These are phyloP conservation scores for Xanthorhoe spadicearia DNA, from an alignment of 2,888 invertebrate species.

Conservation along the genomic window DNA sequence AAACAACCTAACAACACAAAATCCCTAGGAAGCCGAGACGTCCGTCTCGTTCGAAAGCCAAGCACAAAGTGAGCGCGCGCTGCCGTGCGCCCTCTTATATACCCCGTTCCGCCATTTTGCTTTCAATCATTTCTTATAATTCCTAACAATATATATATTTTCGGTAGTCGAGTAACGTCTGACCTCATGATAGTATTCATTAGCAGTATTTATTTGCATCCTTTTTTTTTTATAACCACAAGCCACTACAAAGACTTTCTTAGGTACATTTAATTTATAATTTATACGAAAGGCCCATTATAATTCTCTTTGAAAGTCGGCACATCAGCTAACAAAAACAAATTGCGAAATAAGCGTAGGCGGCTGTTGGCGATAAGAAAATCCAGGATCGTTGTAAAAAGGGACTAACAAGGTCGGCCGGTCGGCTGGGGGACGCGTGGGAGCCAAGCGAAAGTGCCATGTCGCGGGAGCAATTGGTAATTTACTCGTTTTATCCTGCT, in stretches of 20 bases:
- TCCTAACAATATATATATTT: too few species aligned
- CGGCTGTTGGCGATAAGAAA: conserved; percentile 47
- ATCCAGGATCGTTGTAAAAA: conserved; percentile 52
- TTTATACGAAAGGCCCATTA: neutral
- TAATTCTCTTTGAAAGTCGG: conserved; percentile 13
- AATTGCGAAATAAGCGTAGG: conserved; percentile 50
- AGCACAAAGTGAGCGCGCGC: too few species aligned
- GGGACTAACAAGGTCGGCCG: conserved; percentile 39
- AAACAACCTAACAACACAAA: too few species aligned
- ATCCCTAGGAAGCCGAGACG: too few species aligned
- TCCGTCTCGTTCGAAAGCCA: too few species aligned
- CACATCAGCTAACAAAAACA: conserved; percentile 35
- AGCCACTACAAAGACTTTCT: neutral
- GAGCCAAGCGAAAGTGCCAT: conserved; percentile 43
- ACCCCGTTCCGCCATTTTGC: too few species aligned
- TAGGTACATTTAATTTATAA: neutral
- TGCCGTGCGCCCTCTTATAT: too few species aligned
- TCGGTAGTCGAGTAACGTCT: neutral
- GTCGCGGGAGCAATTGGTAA: conserved; percentile 50
- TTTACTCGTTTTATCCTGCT: conserved; percentile 46
- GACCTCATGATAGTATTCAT: neutral
- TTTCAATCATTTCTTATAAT: too few species aligned
- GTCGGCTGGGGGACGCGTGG: conserved; percentile 41
- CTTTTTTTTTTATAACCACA: neutral
- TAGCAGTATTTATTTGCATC: neutral